Evolutionary conservation across 1,140 invertebrate genomes (phyloP), one percentile per base, ranked within the genome.

Genomic region (Drosophila ironensis): DNA sequence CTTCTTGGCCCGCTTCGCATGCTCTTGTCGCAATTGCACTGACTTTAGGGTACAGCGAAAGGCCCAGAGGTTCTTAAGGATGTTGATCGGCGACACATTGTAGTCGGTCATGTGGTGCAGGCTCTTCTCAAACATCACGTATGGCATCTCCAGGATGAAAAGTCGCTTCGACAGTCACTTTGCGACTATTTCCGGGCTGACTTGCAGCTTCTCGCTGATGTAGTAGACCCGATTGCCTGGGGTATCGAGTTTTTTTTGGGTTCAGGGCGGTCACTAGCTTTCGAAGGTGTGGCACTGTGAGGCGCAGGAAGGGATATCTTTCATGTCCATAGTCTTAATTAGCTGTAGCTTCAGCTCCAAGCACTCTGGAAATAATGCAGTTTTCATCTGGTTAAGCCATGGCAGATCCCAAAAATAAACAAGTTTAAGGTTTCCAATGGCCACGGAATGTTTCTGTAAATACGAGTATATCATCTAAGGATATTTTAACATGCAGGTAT

Each of bases 11-110:
- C 86, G 52, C 63, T 89, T 90, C 0, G 90, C 90, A 3, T 76
- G 68, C 41, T 90, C 72, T 17, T 92, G 52, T 2, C 91, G 82
- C 25, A 89, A 5, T 52, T 84, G 61, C 11, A 92, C 90, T 0
- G 73, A 72, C 11, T 88, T 61, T 3, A 86, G 57, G 14, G 74
- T 91, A 63, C 92, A 91, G 7, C 87, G 88, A 46, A 92, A 91
- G 5, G 91, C 89, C 91, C 91, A 92, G 2, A 91, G 77, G 75
- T 92, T 92, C 42, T 89, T 91, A 7, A 91, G 61, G 35, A 92
- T 90, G 45, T 91, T 90, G 22, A 90, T 74, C 9, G 86, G 63
- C 11, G 82, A 72, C 11, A 92, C 87, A 53, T 90, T 88, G 56
- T 90, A 89, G 17, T 89, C 86, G 64, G 88, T 67, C 86, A 90